These are phyloP conservation scores for Pseudomyrmex dendroicus DNA, from an alignment of 1,140 invertebrate genomes.

Conservation along the genomic window DNA sequence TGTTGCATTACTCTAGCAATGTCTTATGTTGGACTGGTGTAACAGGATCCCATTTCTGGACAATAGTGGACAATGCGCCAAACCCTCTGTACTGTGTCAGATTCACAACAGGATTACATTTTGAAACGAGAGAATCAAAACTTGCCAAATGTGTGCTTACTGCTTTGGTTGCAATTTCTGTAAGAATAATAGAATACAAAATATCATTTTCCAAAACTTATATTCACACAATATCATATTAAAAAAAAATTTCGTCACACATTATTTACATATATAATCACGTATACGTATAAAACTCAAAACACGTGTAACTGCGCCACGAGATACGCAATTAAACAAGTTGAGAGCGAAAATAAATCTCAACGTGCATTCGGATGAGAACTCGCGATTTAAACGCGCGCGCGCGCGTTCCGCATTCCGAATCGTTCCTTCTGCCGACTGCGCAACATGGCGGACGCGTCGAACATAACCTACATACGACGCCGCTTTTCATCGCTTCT, in stretches of 20 bases:
- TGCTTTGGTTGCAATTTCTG: slow-evolving; percentile 44
- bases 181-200: slow-evolving; percentile 8
- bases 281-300: neutral
- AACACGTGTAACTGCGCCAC: neutral
- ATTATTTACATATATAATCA: neutral
- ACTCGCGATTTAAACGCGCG: slow-evolving; percentile 41
- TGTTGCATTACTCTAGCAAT: slow-evolving; percentile 8
- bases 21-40: neutral
- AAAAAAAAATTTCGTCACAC: too few relatives aligned
- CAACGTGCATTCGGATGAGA: neutral
- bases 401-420: slow-evolving; percentile 41
- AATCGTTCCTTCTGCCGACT: slow-evolving; percentile 28
- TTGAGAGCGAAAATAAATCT: neutral
- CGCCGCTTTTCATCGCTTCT: neutral
- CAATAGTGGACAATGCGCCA: slow-evolving; percentile 45
- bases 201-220: too few relatives aligned
- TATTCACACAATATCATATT: too few relatives aligned
- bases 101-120: slow-evolving; percentile 3
- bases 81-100: slow-evolving; percentile 38
- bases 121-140: neutral
- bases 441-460: slow-evolving; percentile 14
- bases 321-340: neutral
- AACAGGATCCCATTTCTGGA: slow-evolving; percentile 34
- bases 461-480: slow-evolving; percentile 50
- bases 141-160: neutral